Base-by-base conservation (phyloP, 2,888 invertebrate genomes). In the Sarcophaga rosellei region DNA sequence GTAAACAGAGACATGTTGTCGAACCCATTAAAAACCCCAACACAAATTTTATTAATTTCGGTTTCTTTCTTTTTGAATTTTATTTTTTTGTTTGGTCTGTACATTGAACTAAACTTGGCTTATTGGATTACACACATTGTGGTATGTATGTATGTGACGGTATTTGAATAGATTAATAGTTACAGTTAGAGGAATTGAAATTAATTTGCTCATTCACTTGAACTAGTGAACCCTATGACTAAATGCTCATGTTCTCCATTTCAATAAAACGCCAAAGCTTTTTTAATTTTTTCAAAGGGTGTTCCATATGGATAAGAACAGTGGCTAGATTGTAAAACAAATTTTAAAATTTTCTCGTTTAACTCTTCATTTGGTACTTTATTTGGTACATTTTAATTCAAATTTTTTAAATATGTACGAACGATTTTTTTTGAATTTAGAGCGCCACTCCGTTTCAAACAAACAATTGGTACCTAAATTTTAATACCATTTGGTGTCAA, bases 1-100 rank as follows among this genome's bases (percentile, higher is more conserved):
- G 62, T 75, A 73, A 69, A 79, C 59, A 86, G 77, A 86, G 77
- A 81, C 74, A 84, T 66, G 80, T 78, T 86, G 83, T 84, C 81
- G 81, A 84, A 70, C 69, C 61, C 69, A 69, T 44, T 74, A 76
- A 72, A 70, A 61, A 44, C 53, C 57, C 83, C 81, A 86, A 84
- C 86, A 84, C 78, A 78, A 45, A 73, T 2, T 66, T 79, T 65
- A 5, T 57, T 81, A 63, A 70, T 75, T 68, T 69, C 74, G 61
- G 44, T 47, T 59, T 35, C 35, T 35, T 35, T 35, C 35, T 35
- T 35, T 35, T 35, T 10, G 1, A 35, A 35, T 35, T 35, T 35
- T 10, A 35, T 35, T 35, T 6, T 35, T 8, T 35, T 35, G 3
- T 10, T 35, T 10, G 2, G 35, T 10, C 35, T 35, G 35, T 35